Conservation (phyloP, 2,888 invertebrate genomes). For the Thumatha senex region DNA sequence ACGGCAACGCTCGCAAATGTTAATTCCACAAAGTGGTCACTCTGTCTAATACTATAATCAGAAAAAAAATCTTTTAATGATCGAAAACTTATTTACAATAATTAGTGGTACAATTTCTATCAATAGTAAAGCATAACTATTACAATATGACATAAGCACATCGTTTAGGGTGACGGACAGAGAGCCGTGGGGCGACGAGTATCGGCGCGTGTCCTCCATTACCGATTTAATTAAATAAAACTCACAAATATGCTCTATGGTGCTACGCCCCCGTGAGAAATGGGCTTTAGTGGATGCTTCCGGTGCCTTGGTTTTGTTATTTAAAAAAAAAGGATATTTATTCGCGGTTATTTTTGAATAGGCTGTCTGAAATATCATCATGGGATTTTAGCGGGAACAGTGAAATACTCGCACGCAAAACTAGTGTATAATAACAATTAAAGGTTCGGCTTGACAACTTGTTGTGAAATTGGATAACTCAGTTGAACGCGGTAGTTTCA, state of each 20-base stretch:
- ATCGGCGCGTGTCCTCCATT: constrained; percentile 58
- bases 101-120: not conserved
- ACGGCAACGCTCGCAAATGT: too few relatives aligned
- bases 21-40: too few relatives aligned
- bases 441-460: too few relatives aligned
- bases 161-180: constrained; percentile 7
- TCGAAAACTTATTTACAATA: not conserved
- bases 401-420: too few relatives aligned
- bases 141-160: not conserved
- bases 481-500: too few relatives aligned
- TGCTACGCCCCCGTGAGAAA: constrained; percentile 2
- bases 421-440: too few relatives aligned
- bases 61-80: not conserved
- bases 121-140: not conserved
- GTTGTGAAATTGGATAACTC: too few relatives aligned
- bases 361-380: too few relatives aligned
- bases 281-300: not conserved
- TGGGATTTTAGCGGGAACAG: too few relatives aligned
- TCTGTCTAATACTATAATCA: constrained; percentile 12
- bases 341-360: not conserved
- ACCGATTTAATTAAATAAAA: constrained; percentile 61
- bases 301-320: not conserved
- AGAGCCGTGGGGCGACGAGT: constrained; percentile 14
- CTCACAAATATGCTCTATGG: constrained; percentile 42
- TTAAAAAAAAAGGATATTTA: not conserved